Percentiles rank a stretch among this genome's conserved stretches.
Conservation (phyloP, 2,113 vertebrate species). For the Zeus faber region DNA sequence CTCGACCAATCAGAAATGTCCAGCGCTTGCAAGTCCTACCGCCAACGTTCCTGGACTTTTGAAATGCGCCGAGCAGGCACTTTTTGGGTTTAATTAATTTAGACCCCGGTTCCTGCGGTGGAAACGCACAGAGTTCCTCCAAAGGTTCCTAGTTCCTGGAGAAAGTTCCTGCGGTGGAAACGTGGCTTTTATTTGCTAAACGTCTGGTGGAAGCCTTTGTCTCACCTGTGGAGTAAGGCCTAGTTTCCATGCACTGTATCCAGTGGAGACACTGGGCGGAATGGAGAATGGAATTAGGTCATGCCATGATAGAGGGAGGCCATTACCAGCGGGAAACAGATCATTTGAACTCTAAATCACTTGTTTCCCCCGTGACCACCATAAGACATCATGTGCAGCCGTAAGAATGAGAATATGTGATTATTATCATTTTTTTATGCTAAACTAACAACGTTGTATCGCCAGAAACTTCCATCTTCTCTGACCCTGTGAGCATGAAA, state of each 20-base stretch:
- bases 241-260: conserved; percentile 24
- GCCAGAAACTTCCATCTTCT: conserved; percentile 13
- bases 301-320: conserved; percentile 13
- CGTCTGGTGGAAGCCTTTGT: conserved; percentile 21
- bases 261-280: conserved; percentile 13
- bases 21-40: too few relatives aligned
- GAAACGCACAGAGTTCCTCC: too few relatives aligned
- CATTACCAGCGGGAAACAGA: conserved; percentile 14
- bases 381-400: too few relatives aligned
- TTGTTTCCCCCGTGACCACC: conserved; percentile 27
- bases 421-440: conserved; percentile 29
- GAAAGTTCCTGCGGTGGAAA: too few relatives aligned
- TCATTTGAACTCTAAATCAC: neutral
- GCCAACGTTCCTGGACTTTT: too few relatives aligned
- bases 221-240: conserved; percentile 32
- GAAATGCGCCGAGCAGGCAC: too few relatives aligned
- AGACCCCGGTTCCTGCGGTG: too few relatives aligned
- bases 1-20: too few relatives aligned
- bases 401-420: conserved; percentile 38
- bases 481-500: conserved; percentile 2
- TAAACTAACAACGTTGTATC: conserved; percentile 30
- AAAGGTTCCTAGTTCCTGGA: too few relatives aligned
- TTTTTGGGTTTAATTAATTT: too few relatives aligned
- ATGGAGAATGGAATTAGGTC: too few relatives aligned
- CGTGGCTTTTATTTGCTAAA: too few relatives aligned